Evolutionary conservation across 1,140 invertebrate species (phyloP).

Genomic region (Drosophila kikkawai): DNA sequence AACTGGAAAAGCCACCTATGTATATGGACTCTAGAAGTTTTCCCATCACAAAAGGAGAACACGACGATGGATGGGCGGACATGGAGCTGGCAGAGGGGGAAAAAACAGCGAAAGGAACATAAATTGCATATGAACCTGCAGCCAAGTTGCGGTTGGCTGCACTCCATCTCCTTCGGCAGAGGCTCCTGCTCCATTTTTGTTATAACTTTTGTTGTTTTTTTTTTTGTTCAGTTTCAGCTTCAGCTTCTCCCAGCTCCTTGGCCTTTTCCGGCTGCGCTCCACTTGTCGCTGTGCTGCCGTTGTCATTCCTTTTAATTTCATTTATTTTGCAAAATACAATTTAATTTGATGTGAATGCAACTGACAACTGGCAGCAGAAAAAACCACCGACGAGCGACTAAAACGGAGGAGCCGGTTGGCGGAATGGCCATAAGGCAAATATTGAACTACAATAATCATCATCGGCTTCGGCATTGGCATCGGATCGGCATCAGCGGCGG

Average conservation of each 20-base stretch:
- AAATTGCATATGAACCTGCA: constrained; percentile 59
- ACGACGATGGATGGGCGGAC: constrained; percentile 33
- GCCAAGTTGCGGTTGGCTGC: constrained; percentile 52
- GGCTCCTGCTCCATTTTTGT: constrained; percentile 31
- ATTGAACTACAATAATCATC: constrained; percentile 84
- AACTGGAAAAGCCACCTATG: constrained; percentile 6
- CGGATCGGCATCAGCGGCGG: constrained; percentile 7
- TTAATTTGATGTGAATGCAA: constrained; percentile 82
- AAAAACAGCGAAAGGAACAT: constrained; percentile 54
- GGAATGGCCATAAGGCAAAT: constrained; percentile 77
- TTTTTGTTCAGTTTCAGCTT: background rate
- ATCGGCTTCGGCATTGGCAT: constrained; percentile 53
- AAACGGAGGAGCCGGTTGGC: constrained; percentile 51
- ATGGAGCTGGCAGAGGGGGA: constrained; percentile 4
- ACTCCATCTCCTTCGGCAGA: constrained; percentile 36
- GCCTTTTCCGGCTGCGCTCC: constrained; percentile 44
- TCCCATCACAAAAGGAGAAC: constrained; percentile 27
- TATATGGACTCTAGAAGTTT: constrained; percentile 12
- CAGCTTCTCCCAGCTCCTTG: constrained; percentile 29
- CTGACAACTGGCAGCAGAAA: constrained; percentile 72
- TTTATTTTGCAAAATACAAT: constrained; percentile 83
- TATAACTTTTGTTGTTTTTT: background rate
- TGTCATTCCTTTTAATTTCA: constrained; percentile 81
- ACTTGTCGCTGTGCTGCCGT: constrained; percentile 62
- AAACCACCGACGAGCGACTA: constrained; percentile 47